Percentiles rank a stretch among this genome's conserved stretches.
These are phyloP conservation scores for Galleria mellonella DNA, from an alignment of 1,140 invertebrate genomes.

Conservation along the genomic window DNA sequence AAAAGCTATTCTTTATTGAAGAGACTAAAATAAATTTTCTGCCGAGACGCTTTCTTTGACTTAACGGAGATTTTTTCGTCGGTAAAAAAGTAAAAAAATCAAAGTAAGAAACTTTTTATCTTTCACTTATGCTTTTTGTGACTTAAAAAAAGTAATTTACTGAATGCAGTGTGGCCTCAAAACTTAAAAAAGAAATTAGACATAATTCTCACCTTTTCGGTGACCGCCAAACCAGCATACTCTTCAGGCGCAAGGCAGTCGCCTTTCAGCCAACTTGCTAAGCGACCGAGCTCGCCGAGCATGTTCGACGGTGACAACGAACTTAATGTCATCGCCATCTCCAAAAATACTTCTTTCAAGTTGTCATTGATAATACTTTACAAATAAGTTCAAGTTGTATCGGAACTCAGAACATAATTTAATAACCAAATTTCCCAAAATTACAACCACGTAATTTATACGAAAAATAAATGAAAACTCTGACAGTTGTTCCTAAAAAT, in stretches of 20 bases:
- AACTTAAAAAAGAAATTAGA: too few relatives aligned
- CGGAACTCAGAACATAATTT: not conserved
- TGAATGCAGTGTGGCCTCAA: too few relatives aligned
- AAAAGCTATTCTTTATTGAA: too few relatives aligned
- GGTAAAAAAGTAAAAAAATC: too few relatives aligned
- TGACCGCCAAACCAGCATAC: conserved; percentile 54
- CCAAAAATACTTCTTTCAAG: not conserved
- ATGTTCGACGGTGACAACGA: conserved; percentile 51
- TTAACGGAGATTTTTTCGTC: too few relatives aligned
- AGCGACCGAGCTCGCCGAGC: conserved; percentile 55
- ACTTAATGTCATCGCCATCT: conserved; percentile 45
- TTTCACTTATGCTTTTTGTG: too few relatives aligned
- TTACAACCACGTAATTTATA: not conserved
- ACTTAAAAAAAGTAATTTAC: too few relatives aligned
- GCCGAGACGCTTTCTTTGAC: too few relatives aligned
- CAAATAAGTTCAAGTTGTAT: too few relatives aligned
- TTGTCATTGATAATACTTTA: not conserved
- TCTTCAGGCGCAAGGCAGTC: conserved; percentile 56
- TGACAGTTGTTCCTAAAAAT: too few relatives aligned
- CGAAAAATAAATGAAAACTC: not conserved
- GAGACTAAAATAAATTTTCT: too few relatives aligned
- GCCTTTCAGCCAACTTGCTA: conserved; percentile 62
- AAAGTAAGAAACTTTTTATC: too few relatives aligned
- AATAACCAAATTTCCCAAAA: not conserved
- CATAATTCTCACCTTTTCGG: conserved; percentile 69